Base-by-base conservation (phyloP, 2,888 invertebrate genomes). In the Eupithecia subfuscata region DNA sequence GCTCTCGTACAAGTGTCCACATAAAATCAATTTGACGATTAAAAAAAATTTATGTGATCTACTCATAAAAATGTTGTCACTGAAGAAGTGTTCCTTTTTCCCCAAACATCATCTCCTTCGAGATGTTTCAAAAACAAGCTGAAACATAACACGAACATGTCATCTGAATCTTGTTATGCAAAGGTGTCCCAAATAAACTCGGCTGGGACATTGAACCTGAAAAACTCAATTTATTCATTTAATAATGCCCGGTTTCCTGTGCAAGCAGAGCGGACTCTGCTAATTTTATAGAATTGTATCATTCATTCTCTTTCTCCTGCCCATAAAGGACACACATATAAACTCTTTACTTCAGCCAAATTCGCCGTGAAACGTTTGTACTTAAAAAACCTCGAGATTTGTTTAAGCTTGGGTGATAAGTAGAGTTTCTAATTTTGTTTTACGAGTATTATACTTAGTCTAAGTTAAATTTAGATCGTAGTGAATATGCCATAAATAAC, bases 121-220 rank as follows among this genome's bases (percentile, higher is more conserved):
- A 69, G 16, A 30, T 69, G 40, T 14, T 45, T 6, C 67, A 67
- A 67, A 37, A 67, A 37, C 40, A 40, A 65, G 22, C 45, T 22
- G 25, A 52, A n/a, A 60, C 34, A 45, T 37, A 60, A 56, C 67
- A n/a, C 43, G 48, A 30, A 65, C 65, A 69, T 71, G 30, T 70
- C 43, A 37, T 48, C 80, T 69, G 84, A 78, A 83, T 85, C 34
- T 43, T 60, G 82, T 85, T 86, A 87, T 86, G 83, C 68, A 79
- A 82, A 85, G 68, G 56, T 71, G 84, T 71, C 82, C 87, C 80
- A 86, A 83, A 85, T 85, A 84, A 84, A 84, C 80, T 56, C 60
- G 82, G 80, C 77, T 65, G 81, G 91, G 88, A 85, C 89, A 87
- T 89, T 92, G 91, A 92, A 88, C 92, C 91, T 91, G 91, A 91